Conservation (phyloP, 2,888 invertebrate species). For the Limenitis camilla region DNA sequence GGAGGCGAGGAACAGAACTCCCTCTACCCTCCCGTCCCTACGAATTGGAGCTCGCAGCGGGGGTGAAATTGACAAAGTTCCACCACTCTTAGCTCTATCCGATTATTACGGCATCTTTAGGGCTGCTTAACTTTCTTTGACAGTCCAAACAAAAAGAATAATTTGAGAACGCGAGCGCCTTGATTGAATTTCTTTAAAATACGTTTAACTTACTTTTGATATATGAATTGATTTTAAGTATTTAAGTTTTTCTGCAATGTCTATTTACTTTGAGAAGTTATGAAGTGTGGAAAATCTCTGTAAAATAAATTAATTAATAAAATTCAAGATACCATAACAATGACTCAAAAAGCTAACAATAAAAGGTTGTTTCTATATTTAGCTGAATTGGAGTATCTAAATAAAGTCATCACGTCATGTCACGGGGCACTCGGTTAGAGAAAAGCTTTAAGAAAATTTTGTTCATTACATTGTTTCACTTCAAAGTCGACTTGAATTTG, state of each 20-base stretch:
- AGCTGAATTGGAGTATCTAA: too few species aligned
- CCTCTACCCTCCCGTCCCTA: slow-evolving; percentile 41
- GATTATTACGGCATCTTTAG: slow-evolving; percentile 60
- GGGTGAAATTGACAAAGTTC: slow-evolving; percentile 59
- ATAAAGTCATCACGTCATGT: too few species aligned
- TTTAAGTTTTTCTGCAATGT: not conserved
- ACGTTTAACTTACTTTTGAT: not conserved
- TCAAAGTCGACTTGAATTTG: too few species aligned
- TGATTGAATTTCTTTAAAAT: slow-evolving; percentile 24
- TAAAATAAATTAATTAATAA: too few species aligned
- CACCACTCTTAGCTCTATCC: slow-evolving; percentile 44
- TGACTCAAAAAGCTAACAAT: too few species aligned
- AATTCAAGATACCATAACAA: too few species aligned
- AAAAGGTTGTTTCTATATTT: too few species aligned
- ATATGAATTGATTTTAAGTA: not conserved
- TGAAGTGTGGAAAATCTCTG: too few species aligned
- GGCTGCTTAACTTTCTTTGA: slow-evolving; percentile 47
- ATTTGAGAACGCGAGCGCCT: slow-evolving; percentile 26
- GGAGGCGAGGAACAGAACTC: slow-evolving; percentile 36
- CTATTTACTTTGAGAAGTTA: too few species aligned
- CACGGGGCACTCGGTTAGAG: too few species aligned
- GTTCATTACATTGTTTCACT: too few species aligned
- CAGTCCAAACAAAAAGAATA: slow-evolving; percentile 37
- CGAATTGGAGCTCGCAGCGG: slow-evolving; percentile 47
- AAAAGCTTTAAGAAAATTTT: too few species aligned